These are phyloP conservation scores for Melanotaenia boesemani DNA, from an alignment of 2,797 vertebrate species.

Conservation along the genomic window DNA sequence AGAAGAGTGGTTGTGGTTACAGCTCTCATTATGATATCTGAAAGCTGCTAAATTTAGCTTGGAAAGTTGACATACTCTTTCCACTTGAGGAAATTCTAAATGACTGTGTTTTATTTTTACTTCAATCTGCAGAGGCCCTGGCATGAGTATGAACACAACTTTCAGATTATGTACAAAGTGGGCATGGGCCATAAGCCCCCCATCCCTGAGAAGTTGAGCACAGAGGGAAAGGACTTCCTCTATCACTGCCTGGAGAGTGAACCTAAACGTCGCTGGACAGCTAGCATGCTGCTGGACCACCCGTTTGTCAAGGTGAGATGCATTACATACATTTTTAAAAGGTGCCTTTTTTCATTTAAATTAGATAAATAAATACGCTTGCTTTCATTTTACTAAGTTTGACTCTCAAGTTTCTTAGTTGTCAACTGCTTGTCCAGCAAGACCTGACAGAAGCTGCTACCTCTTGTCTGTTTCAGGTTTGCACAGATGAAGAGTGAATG, in stretches of 20 bases:
- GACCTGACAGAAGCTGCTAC: not conserved
- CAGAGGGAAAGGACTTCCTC: conserved; percentile 97
- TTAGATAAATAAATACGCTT: not conserved
- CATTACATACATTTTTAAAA: not conserved
- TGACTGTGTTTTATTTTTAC: not conserved
- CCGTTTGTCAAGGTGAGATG: conserved; percentile 94
- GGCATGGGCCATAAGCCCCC: conserved; percentile 99
- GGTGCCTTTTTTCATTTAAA: not conserved
- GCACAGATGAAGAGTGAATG: conserved; percentile 97
- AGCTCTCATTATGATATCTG: not conserved
- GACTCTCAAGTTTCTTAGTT: not conserved
- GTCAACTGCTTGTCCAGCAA: not conserved
- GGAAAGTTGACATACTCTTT: not conserved
- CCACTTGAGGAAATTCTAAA: conserved; percentile 3
- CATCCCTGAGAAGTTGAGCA: conserved; percentile 95
- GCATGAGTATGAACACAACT: conserved; percentile 99
- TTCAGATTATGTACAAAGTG: conserved; percentile 99
- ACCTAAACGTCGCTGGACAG: conserved; percentile 95
- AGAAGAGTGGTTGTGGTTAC: not conserved
- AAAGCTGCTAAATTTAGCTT: not conserved
- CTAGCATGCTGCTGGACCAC: conserved; percentile 97
- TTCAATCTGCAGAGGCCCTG: conserved; percentile 89
- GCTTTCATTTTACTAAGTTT: not conserved
- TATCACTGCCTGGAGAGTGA: conserved; percentile 97
- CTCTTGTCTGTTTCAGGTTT: conserved; percentile 85